Base-by-base conservation (phyloP, 2,888 invertebrate species). In the Operophtera brumata region DNA sequence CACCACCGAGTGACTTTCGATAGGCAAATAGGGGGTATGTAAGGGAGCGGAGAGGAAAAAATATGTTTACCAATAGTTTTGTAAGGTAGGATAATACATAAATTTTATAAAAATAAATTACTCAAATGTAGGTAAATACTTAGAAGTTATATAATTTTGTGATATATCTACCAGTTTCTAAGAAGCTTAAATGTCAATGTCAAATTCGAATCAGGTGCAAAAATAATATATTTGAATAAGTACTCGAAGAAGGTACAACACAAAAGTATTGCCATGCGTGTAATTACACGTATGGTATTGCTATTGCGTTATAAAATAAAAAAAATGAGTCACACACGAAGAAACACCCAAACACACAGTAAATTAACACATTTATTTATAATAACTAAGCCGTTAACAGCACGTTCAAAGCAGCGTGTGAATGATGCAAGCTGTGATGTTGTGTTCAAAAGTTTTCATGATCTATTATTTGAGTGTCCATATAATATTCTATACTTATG, bases 381-480 rank as follows among this genome's bases (percentile, higher is more conserved):
- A 13, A 25, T 61, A 52, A 61, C 51, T 36, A 72, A 73, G 69
- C 70, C 61, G 64, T 65, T 59, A 65, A 64, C 61, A 69, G 72
- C 70, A 76, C 73, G 75, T 73, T 60, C 62, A 73, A 82, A 81
- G 80, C 83, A 62, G 72, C 78, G 62, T 70, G 76, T 76, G 75
- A 75, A 75, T 78, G 76, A 75, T 69, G 71, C 71, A 77, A 78
- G 79, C 81, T 67, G 72, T 70, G 69, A 75, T 75, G 73, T 67
- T 67, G 77, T 77, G 74, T 70, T 64, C 69, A 78, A n/a, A 67
- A 69, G 48, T 66, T 54, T 50, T 61, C 28, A 60, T 46, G 55
- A 40, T 47, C 5, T 26, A 50, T 47, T 1, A 9, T 9, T 36
- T 45, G 44, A 20, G 5, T 36, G 20, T 45, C 26, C 10, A 42